Base-by-base conservation (phyloP, 1,140 invertebrate genomes). In the roundworm (Caenorhabditis elegans) region DNA sequence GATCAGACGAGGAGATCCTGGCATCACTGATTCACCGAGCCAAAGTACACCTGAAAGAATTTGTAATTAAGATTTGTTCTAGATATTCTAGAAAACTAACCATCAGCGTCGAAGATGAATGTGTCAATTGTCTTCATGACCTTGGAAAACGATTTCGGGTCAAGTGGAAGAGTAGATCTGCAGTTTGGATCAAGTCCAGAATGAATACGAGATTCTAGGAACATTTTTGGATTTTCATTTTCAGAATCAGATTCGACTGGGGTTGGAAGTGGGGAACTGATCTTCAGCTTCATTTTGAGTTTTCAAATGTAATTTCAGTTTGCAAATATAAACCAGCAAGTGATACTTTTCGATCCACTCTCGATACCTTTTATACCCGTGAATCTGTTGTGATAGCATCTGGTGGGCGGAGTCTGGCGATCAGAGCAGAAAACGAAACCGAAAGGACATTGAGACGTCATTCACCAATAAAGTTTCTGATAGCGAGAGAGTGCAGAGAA, bases 81-180 rank as follows among this genome's bases (percentile, higher is more conserved):
- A 24, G 3, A 39, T 6, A 19, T 10, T 28, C 11, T 26, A 13
- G n/a, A 49, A 17, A 82, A 78, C 85, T 51, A 11, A 87, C 86
- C 86, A 86, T 89, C 87, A 49, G 86, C 88, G 34, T 87, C 87
- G 60, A 87, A 89, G 47, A 90, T 88, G 80, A 88, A 88, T 11
- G 87, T 89, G 39, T 89, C 87, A 34, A 88, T 82, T n/a, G 85
- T 70, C n/a, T 86, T 65, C 51, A 88, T 19, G 3, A 43, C 39
- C 15, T 43, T 43, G 39, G 39, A 5, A 43, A 43, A 43, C 15
- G 39, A 43, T 43, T 43, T 43, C 15, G 39, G 39, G 15, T 43
- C 39, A 43, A 43, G 39, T 15, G 39, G 39, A 15, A 43, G 39
- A 43, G 60, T 70, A 22, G 60, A 70, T 70, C 60, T 39, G n/a